These are phyloP conservation scores for Acanthiza pusilla DNA, from an alignment of 2,797 vertebrate species.

Conservation along the genomic window DNA sequence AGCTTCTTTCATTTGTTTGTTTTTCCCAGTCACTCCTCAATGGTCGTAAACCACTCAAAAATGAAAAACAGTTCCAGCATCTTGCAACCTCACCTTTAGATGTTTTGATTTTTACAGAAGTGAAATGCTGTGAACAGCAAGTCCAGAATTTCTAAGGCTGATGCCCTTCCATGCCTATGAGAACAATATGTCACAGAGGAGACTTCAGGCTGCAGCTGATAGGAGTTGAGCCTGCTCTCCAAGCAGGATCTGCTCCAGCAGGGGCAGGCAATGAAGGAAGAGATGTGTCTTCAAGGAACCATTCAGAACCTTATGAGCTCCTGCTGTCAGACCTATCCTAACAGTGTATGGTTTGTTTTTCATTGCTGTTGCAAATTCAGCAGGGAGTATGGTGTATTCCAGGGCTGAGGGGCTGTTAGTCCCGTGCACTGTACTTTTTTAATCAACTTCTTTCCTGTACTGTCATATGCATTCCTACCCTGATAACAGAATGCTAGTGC, in stretches of 20 bases:
- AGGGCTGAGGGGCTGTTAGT: not conserved
- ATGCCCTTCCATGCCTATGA: not conserved
- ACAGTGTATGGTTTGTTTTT: not conserved
- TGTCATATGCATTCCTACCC: not conserved
- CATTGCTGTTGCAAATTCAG: not conserved
- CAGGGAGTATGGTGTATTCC: not conserved
- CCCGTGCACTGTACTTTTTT: not conserved
- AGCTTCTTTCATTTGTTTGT: not conserved
- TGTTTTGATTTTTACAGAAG: not conserved
- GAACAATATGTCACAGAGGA: not conserved
- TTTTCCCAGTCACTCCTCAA: not conserved
- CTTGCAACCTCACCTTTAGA: not conserved
- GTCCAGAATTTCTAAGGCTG: constrained; percentile 7
- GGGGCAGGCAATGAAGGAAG: constrained; percentile 1
- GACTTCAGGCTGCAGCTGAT: not conserved
- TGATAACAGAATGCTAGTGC: not conserved
- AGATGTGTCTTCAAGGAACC: not conserved
- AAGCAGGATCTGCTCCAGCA: not conserved
- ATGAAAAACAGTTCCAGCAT: not conserved
- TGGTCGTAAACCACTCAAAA: not conserved
- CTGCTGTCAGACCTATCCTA: not conserved
- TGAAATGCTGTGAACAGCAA: not conserved
- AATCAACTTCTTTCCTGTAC: not conserved
- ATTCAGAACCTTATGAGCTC: not conserved
- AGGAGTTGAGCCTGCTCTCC: not conserved